Evolutionary conservation across 2,113 vertebrate genomes (phyloP).

Genomic region (Mixornis gularis): DNA sequence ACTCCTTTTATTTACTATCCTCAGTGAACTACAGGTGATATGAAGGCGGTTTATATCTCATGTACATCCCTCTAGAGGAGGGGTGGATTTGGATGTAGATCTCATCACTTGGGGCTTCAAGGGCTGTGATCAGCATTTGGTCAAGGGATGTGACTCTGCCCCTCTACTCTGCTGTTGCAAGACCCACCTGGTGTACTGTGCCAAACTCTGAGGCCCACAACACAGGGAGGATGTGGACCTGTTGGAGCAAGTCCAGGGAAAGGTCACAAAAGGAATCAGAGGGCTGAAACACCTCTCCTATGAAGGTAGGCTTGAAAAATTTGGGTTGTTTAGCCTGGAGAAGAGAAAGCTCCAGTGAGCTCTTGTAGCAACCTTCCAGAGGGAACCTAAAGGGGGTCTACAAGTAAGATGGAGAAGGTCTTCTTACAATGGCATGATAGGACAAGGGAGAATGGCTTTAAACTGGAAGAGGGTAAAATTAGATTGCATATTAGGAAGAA

Average conservation of each 20-base stretch:
- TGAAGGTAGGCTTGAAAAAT: background rate
- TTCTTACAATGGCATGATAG: background rate
- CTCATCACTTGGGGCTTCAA: background rate
- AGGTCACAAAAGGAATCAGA: background rate
- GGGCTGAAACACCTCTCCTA: background rate
- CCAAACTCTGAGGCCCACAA: no score
- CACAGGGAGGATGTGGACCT: background rate
- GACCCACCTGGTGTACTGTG: background rate
- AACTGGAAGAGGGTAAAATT: background rate
- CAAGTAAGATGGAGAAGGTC: background rate
- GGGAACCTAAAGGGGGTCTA: background rate
- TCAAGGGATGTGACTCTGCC: background rate
- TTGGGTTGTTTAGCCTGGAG: background rate
- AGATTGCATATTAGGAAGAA: background rate
- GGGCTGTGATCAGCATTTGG: background rate
- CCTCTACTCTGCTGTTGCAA: background rate
- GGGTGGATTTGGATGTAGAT: background rate
- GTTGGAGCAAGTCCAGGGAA: background rate
- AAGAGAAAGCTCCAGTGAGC: background rate
- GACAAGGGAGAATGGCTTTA: background rate
- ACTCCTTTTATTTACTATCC: background rate
- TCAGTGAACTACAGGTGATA: background rate
- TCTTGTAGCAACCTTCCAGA: background rate
- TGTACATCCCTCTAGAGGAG: background rate
- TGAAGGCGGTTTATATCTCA: background rate